phyloP scores from a whole-genome alignment of 2,113 vertebrate species.

The Regulus satrapa region DNA sequence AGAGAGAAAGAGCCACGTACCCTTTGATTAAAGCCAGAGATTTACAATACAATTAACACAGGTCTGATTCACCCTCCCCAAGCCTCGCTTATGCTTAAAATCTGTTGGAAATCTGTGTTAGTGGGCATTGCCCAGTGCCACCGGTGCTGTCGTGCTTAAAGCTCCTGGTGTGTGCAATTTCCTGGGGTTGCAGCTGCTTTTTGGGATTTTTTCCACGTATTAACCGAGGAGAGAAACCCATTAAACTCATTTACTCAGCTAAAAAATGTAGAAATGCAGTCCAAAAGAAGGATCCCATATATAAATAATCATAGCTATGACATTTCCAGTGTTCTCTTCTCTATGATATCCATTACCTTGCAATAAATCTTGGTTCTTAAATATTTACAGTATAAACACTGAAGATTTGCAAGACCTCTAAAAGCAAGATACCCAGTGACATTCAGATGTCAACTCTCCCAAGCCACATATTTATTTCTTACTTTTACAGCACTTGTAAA shows the following conservation, averaged over 20 bases:
- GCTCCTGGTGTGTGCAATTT: background rate
- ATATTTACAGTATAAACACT: background rate
- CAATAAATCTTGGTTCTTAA: slow-evolving; percentile 6
- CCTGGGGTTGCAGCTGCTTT: background rate
- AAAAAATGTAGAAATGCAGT: background rate
- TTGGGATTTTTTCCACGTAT: background rate
- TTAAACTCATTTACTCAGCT: background rate
- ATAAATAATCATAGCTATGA: background rate
- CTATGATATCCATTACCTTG: background rate
- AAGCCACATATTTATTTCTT: background rate
- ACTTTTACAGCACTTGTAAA: background rate
- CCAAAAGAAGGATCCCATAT: background rate
- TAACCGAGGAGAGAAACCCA: background rate
- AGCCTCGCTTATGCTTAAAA: background rate
- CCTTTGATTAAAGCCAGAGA: background rate
- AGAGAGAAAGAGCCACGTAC: fast-evolving
- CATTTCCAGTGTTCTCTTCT: background rate
- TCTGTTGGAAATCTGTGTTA: background rate
- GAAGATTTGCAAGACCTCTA: background rate
- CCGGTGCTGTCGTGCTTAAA: background rate
- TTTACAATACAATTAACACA: background rate
- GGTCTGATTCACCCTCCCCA: background rate
- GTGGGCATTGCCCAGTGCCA: background rate
- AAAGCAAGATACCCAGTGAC: background rate
- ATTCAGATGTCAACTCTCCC: background rate